Evolutionary conservation across 1,140 invertebrate genomes (phyloP).

Genomic region (Orius insidiosus): DNA sequence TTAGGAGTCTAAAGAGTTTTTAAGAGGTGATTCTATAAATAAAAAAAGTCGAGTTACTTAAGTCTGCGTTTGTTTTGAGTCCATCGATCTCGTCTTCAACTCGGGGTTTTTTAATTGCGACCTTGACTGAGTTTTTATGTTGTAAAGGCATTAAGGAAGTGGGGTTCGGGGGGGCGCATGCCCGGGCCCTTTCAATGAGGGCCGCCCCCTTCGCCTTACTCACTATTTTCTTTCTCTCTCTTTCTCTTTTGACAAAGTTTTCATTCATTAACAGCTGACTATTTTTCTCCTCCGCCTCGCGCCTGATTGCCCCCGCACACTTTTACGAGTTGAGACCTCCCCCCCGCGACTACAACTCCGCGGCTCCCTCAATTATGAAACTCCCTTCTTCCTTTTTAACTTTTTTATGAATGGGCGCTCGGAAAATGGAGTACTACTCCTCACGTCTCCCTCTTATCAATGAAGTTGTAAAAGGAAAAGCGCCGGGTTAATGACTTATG

Average conservation of each 20-base stretch:
- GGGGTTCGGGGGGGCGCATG: neutral
- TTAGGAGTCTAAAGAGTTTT: too few species aligned
- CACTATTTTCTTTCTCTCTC: neutral
- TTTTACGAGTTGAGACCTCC: constrained; percentile 7
- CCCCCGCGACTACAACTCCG: neutral
- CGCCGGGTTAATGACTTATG: too few species aligned
- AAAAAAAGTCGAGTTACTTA: too few species aligned
- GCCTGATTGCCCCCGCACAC: constrained; percentile 4
- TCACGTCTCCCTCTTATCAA: neutral
- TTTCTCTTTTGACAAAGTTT: constrained; percentile 12
- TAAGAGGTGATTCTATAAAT: too few species aligned
- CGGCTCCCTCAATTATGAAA: constrained; percentile 8
- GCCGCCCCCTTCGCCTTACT: neutral
- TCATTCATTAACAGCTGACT: constrained; percentile 12
- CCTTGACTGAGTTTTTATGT: constrained; percentile 11
- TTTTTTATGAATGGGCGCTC: too few species aligned
- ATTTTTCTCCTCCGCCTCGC: constrained; percentile 1
- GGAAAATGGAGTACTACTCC: too few species aligned
- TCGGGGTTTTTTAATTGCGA: constrained; percentile 8
- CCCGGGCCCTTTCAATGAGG: neutral
- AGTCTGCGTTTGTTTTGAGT: too few species aligned
- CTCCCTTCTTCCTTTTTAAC: neutral
- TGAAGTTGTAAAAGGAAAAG: neutral
- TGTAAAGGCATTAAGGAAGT: constrained; percentile 1
- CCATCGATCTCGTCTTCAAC: too few species aligned